Evolutionary conservation across 2,888 invertebrate species (phyloP).

Genomic region (Acrobeloides nanus): DNA sequence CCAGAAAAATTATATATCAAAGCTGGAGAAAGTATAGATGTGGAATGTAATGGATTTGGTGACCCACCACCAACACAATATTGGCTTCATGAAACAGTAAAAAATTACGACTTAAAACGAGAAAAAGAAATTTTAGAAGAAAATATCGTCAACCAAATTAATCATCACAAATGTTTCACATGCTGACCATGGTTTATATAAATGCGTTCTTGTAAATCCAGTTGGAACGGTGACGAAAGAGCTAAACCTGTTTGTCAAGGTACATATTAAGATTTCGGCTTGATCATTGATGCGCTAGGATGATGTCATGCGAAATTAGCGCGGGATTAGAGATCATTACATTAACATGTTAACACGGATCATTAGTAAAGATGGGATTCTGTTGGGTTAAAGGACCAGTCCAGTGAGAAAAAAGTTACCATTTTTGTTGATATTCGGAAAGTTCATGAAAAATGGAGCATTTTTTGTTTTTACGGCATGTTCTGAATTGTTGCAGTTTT

Average conservation of each 20-base stretch:
- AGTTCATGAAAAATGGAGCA: too few relatives aligned
- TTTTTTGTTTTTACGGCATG: too few relatives aligned
- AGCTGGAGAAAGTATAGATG: conserved; percentile 28
- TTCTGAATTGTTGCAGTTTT: too few relatives aligned
- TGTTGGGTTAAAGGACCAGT: too few relatives aligned
- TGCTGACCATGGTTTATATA: conserved; percentile 41
- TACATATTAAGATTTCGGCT: too few relatives aligned
- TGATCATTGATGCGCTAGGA: too few relatives aligned
- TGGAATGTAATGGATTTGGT: conserved; percentile 44
- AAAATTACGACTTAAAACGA: neutral
- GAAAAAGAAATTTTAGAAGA: conserved; percentile 25
- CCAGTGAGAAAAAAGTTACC: too few relatives aligned
- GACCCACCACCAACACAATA: conserved; percentile 46
- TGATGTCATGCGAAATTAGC: too few relatives aligned
- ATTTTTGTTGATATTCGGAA: too few relatives aligned
- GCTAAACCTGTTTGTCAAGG: conserved; percentile 33
- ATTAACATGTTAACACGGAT: too few relatives aligned
- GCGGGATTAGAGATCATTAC: too few relatives aligned
- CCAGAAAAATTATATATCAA: conserved; percentile 32
- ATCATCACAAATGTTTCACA: conserved; percentile 27
- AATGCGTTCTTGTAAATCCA: conserved; percentile 40
- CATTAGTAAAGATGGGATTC: too few relatives aligned
- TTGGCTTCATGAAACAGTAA: conserved; percentile 42
- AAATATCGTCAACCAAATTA: conserved; percentile 27
- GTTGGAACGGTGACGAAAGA: conserved; percentile 31